Conservation (phyloP, 1,140 invertebrate species). For the Ericerus pela region DNA sequence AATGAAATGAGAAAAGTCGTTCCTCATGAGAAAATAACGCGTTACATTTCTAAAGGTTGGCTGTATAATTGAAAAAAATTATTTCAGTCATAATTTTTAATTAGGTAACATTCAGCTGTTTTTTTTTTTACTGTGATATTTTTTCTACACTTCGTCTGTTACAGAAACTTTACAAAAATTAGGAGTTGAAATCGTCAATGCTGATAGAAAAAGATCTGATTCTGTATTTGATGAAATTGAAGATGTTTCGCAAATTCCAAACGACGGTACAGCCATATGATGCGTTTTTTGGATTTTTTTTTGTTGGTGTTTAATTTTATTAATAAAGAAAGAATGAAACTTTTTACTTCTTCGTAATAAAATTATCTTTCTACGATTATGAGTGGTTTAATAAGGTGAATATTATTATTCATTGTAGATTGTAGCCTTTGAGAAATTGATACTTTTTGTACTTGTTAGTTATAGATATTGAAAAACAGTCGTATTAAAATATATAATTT, state of each 20-base stretch:
- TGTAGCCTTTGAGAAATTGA: too few relatives aligned
- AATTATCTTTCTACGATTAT: too few relatives aligned
- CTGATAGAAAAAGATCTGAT: background rate
- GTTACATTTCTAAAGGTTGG: conserved; percentile 25
- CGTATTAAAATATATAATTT: too few relatives aligned
- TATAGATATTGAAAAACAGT: too few relatives aligned
- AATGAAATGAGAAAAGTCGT: conserved; percentile 22
- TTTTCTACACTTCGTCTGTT: background rate
- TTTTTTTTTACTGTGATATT: background rate
- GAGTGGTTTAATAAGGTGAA: too few relatives aligned
- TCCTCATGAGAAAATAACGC: conserved; percentile 24
- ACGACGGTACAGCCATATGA: too few relatives aligned
- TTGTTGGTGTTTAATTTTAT: too few relatives aligned
- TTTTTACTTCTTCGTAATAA: too few relatives aligned
- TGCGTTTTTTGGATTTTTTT: too few relatives aligned
- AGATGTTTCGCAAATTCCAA: conserved; percentile 8
- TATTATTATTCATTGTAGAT: too few relatives aligned
- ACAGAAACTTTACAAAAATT: conserved; percentile 17
- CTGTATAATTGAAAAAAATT: background rate
- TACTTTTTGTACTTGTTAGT: too few relatives aligned
- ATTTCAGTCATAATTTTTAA: background rate
- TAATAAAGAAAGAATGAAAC: too few relatives aligned
- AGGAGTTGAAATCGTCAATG: conserved; percentile 14
- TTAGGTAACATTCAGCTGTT: background rate
- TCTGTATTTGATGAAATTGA: conserved; percentile 17